phyloP scores from a whole-genome alignment of 2,113 vertebrate species.

The Campylomormyrus numenius region DNA sequence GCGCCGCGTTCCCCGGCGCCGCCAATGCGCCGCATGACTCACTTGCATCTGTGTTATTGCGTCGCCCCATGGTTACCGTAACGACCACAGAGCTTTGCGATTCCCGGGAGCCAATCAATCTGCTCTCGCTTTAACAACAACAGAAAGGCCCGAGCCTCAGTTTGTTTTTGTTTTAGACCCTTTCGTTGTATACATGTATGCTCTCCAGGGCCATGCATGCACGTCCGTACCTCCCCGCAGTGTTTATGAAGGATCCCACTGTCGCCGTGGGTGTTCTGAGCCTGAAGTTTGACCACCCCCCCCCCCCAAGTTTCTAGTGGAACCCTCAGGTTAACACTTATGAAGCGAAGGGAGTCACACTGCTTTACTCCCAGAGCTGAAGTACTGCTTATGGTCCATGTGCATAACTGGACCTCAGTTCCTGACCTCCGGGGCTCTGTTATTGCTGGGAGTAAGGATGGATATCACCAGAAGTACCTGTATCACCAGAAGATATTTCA shows the following conservation, averaged over 20 bases:
- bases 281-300: not conserved
- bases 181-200: not conserved
- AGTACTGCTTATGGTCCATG: not conserved
- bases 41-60: slow-evolving; percentile 10
- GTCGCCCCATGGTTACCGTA: slow-evolving; percentile 17
- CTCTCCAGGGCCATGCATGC: not conserved
- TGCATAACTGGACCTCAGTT: not conserved
- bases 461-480: not conserved
- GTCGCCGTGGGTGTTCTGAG: not conserved
- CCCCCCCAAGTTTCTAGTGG: not conserved
- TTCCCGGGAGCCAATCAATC: slow-evolving; percentile 5
- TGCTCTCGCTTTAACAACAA: not conserved
- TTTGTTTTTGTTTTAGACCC: not conserved
- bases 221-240: not conserved
- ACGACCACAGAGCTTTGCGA: slow-evolving; percentile 10
- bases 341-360: not conserved
- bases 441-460: not conserved
- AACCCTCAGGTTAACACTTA: not conserved
- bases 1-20: slow-evolving; percentile 23
- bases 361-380: not conserved
- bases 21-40: slow-evolving; percentile 12
- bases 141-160: not conserved
- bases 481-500: not conserved
- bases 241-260: not conserved
- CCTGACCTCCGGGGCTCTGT: not conserved